Evolutionary conservation across 1,140 invertebrate genomes (phyloP).

Genomic region (Drosophila kikkawai): DNA sequence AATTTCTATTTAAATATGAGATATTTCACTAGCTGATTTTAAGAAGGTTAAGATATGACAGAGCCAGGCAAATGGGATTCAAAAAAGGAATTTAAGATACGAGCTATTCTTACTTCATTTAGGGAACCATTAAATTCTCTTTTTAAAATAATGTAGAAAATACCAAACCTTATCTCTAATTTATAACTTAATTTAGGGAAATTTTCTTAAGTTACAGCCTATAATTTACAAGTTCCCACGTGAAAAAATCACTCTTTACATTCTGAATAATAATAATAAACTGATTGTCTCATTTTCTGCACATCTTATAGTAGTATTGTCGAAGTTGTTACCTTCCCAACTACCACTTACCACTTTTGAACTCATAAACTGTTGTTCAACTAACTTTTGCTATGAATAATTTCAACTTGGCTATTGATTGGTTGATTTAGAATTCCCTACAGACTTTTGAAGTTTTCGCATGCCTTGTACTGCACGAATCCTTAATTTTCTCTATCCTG

Average conservation of each 20-base stretch:
- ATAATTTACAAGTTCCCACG: too few species aligned
- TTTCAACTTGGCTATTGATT: slow-evolving; percentile 5
- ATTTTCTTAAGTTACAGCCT: too few species aligned
- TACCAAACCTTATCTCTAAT: too few species aligned
- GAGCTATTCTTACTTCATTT: too few species aligned
- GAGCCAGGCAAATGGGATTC: slow-evolving; percentile 30
- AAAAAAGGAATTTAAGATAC: not conserved
- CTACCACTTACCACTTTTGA: not conserved
- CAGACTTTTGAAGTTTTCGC: slow-evolving; percentile 1
- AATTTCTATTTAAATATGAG: slow-evolving; percentile 9
- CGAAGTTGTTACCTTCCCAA: not conserved
- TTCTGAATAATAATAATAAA: not conserved
- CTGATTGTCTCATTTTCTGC: not conserved
- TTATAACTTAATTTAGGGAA: not conserved
- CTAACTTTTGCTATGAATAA: slow-evolving; percentile 14
- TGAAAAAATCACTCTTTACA: too few species aligned
- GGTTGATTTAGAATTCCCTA: slow-evolving; percentile 9
- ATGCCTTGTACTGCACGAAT: not conserved
- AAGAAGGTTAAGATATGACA: not conserved
- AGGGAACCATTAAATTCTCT: not conserved
- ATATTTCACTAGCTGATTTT: slow-evolving; percentile 7
- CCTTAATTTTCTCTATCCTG: not conserved
- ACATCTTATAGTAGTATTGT: too few species aligned
- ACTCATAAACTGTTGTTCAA: not conserved
- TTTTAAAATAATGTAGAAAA: too few species aligned